phyloP scores from a whole-genome alignment of 2,113 vertebrate species.

The Apeltes quadracus region DNA sequence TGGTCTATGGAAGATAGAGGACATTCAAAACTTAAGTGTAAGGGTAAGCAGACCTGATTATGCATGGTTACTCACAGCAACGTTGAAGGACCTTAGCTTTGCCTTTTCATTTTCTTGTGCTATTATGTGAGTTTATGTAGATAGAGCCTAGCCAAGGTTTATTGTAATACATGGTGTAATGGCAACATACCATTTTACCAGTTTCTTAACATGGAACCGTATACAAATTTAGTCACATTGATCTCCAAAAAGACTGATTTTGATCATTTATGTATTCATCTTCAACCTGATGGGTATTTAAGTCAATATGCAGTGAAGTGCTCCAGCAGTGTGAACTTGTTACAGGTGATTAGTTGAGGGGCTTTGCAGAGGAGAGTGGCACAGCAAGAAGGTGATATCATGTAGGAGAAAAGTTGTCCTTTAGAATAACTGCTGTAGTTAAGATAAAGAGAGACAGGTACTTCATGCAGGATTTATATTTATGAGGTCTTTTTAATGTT shows the following conservation, averaged over 20 bases:
- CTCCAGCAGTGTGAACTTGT: constrained; percentile 29
- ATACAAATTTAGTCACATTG: background rate
- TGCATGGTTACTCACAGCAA: constrained; percentile 8
- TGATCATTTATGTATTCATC: background rate
- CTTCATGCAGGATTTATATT: constrained; percentile 26
- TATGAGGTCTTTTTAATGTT: constrained; percentile 57
- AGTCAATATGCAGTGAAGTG: constrained; percentile 3
- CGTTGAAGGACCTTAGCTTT: background rate
- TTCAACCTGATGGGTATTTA: background rate
- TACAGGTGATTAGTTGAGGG: constrained; percentile 53
- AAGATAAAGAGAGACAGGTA: constrained; percentile 48
- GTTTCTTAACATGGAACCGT: background rate
- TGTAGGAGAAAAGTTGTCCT: background rate
- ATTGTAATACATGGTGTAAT: background rate
- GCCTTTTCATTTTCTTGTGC: background rate
- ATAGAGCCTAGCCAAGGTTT: background rate
- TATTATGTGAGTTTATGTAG: background rate
- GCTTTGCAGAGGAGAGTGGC: background rate
- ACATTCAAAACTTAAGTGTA: constrained; percentile 64
- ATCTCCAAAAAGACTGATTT: background rate
- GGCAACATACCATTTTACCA: background rate
- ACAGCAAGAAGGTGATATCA: constrained; percentile 16
- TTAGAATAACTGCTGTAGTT: constrained; percentile 20
- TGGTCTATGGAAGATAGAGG: constrained; percentile 82
- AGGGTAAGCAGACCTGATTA: constrained; percentile 1